Percentiles rank a stretch among this genome's conserved stretches.
Conservation (phyloP, 2,888 invertebrate species). For the Ptilodon capucinus region DNA sequence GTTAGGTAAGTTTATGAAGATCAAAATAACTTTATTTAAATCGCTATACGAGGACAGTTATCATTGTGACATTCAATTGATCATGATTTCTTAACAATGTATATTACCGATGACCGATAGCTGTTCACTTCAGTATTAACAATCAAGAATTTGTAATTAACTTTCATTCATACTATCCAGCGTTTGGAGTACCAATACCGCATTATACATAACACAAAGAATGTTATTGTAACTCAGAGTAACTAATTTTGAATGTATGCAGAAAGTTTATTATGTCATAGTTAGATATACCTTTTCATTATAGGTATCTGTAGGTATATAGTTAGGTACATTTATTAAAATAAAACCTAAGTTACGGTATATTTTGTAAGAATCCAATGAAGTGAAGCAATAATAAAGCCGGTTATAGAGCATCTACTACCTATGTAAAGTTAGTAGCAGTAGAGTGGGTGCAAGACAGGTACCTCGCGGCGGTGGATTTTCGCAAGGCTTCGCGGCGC, state of each 20-base stretch:
- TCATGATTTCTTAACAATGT: not conserved
- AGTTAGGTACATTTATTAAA: too few species aligned
- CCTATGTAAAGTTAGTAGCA: conserved; percentile 7
- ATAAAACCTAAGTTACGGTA: not conserved
- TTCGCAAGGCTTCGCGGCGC: conserved; percentile 77
- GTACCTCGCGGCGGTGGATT: conserved; percentile 48
- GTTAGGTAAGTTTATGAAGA: too few species aligned
- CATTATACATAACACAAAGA: not conserved
- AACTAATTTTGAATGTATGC: too few species aligned
- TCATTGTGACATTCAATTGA: not conserved
- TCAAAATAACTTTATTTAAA: not conserved
- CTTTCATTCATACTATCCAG: not conserved
- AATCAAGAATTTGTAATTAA: not conserved
- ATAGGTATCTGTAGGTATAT: too few species aligned
- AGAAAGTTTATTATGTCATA: not conserved
- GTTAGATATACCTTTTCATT: too few species aligned
- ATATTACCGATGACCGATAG: not conserved
- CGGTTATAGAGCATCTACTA: not conserved
- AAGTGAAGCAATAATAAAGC: not conserved
- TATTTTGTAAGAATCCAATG: not conserved
- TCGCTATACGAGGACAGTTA: not conserved
- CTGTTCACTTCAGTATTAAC: not conserved
- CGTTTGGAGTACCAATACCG: not conserved
- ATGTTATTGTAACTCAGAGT: too few species aligned
- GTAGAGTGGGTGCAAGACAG: conserved; percentile 35